Evolutionary conservation across 1,140 invertebrate species (phyloP).

Genomic region (Trichogramma pretiosum): DNA sequence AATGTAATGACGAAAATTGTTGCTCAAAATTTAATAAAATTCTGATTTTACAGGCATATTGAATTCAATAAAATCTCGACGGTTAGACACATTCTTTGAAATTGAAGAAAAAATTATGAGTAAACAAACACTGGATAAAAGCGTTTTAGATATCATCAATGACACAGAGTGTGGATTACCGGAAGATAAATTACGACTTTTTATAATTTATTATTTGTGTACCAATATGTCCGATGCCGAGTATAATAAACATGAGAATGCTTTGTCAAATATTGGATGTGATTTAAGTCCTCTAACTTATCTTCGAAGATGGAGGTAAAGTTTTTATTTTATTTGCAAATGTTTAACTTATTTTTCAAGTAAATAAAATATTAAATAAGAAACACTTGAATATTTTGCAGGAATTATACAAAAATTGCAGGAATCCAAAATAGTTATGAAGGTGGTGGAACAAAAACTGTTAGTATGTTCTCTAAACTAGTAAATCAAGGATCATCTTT

Average conservation of each 20-base stretch:
- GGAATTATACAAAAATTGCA: conserved; percentile 74
- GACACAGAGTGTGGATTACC: conserved; percentile 78
- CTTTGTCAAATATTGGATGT: conserved; percentile 73
- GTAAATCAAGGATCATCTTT: conserved; percentile 95
- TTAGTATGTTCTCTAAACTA: conserved; percentile 97
- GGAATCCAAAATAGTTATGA: conserved; percentile 64
- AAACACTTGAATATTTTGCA: conserved; percentile 25
- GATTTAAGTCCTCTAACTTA: conserved; percentile 76
- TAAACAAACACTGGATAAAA: conserved; percentile 65
- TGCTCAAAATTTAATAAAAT: conserved; percentile 18
- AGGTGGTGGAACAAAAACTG: conserved; percentile 92
- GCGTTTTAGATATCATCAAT: conserved; percentile 70
- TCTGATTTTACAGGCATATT: conserved; percentile 57
- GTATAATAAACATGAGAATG: conserved; percentile 70
- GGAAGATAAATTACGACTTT: conserved; percentile 90
- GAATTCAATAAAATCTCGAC: conserved; percentile 82
- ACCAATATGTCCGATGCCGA: conserved; percentile 73
- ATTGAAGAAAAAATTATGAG: conserved; percentile 96
- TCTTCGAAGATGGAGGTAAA: conserved; percentile 83
- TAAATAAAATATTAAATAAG: not conserved
- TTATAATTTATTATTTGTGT: conserved; percentile 91
- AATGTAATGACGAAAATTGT: conserved; percentile 1
- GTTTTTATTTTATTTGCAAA: conserved; percentile 12
- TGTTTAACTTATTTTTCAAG: conserved; percentile 6
- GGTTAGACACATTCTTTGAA: conserved; percentile 94